Evolutionary conservation across 2,888 invertebrate species (phyloP), one percentile per base, ranked within the genome.

Genomic region (Hoplodrina blanda): DNA sequence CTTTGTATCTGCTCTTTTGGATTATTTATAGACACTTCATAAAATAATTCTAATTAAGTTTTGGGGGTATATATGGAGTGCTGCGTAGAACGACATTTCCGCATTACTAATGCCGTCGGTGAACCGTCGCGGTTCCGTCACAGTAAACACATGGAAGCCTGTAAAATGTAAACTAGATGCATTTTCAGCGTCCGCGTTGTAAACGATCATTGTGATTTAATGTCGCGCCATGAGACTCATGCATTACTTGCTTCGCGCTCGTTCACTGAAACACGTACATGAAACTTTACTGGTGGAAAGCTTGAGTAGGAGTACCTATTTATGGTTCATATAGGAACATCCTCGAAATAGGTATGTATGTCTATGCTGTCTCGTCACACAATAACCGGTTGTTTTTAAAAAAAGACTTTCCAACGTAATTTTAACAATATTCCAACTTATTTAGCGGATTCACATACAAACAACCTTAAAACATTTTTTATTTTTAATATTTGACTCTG

Each of bases 151-250:
- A 46, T 44, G 52, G 67, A 77, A 81, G 66, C 78, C 56, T 68
- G 57, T 59, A 78, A 72, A 71, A 81, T 81, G 73, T 73, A 54
- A 50, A 59, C 25, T 62, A 20, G 52, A 65, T 64, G 64, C 79
- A 69, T 69, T 72, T 78, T 57, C 61, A 66, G 50, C 53, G 62
- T 73, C 66, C 50, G 49, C 66, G 25, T 62, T 71, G 63, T 59
- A 57, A 64, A 61, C 54, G 55, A 82, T 69, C 63, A 59, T 56
- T 66, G 62, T 63, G 82, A 82, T 82, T 69, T 82, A 78, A 82
- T 67, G 67, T 65, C 37, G 55, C 33, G 56, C 65, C 41, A 70
- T 49, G 63, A 78, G 49, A 20, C 54, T 64, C 63, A 7, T 54
- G 69, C 57, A 64, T 73, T 60, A 55, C 20, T 63, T 62, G 46